Evolutionary conservation across 2,113 vertebrate genomes (phyloP).

Genomic region (Sturnira hondurensis): DNA sequence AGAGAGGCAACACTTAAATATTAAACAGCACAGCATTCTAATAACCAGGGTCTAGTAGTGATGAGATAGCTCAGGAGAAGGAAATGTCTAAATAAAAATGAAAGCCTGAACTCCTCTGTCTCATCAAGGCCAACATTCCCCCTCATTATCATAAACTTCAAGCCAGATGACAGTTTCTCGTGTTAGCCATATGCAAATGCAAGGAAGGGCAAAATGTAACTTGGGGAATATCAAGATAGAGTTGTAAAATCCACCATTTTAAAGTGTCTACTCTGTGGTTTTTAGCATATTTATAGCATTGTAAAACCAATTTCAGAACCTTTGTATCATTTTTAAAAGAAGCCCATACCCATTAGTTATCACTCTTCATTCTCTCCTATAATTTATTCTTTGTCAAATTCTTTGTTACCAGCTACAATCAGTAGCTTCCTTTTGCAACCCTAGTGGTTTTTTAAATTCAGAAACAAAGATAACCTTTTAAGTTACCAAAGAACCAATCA

Average conservation of each 20-base stretch:
- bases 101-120: background rate
- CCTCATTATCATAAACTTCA: background rate
- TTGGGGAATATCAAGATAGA: background rate
- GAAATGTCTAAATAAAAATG: background rate
- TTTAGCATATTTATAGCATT: background rate
- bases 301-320: background rate
- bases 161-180: background rate
- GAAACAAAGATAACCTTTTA: background rate
- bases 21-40: background rate
- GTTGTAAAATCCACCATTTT: background rate
- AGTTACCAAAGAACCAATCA: background rate
- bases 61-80: background rate
- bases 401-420: background rate
- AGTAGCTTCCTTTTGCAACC: background rate
- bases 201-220: background rate
- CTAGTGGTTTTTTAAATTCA: background rate
- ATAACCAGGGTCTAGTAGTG: background rate
- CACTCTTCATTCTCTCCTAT: background rate
- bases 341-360: background rate
- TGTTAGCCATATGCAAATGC: background rate
- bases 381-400: background rate
- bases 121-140: background rate
- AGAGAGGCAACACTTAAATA: background rate
- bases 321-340: background rate
- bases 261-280: background rate